Base-by-base conservation (phyloP, 2,113 vertebrate genomes). In the Rafetus swinhoei region DNA sequence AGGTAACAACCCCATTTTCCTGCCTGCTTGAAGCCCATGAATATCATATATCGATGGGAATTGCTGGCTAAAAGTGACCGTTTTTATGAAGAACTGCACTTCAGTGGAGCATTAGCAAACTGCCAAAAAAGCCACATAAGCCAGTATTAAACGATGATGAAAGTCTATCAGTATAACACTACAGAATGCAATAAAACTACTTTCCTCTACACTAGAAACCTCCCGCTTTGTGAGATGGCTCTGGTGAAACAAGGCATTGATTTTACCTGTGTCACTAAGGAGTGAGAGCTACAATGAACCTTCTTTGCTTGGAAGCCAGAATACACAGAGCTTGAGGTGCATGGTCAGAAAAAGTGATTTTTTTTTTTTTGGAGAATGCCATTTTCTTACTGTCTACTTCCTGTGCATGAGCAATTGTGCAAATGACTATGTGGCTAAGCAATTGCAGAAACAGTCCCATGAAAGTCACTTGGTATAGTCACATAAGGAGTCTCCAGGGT, bases 11-110 rank as follows among this genome's bases (percentile, higher is more conserved):
- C 86, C 79, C 6, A 5, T 86, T 82, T 90, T 97, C 87, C 94
- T 95, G 90, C 93, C 93, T 93, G 1, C 85, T 94, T 96, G 94
- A 97, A 90, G 56, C 79, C 82, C 83, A 95, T 94, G 87, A 96
- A 93, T 76, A 74, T 93, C 62, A 53, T 0, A 0, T 35, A 29
- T 0, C 39, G 81, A 56, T 79, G 86, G 93, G 79, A 88, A 88
- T 1, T 89, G 85, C 83, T 97, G 90, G 93, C 81, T 89, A 89
- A 56, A 45, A 79, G 69, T 90, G 95, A 93, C 90, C 93, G 94
- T 35, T 84, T 57, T 29, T 62, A 76, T 0, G 83, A 84, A 81
- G 90, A 93, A 96, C 87, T 86, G 85, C 93, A 22, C 83, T 3
- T 14, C 88, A 89, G 92, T 22, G 81, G 86, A 90, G 25, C 14